Evolutionary conservation across 2,113 vertebrate species (phyloP).

Genomic region (Cochlearius cochlearius): DNA sequence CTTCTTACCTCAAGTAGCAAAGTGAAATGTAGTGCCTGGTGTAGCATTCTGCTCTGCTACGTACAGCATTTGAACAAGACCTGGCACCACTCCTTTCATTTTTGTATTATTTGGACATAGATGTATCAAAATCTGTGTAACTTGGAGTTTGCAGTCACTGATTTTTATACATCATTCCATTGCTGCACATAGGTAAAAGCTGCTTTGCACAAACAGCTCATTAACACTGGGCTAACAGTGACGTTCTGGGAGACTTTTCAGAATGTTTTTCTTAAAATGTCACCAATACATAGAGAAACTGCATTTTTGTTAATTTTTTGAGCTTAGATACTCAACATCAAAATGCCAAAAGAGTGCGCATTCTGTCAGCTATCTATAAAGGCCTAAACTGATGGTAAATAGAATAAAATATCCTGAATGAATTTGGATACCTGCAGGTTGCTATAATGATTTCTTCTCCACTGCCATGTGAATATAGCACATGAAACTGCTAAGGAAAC

Average conservation of each 20-base stretch:
- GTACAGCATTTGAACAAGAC: background rate
- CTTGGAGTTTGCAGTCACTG: background rate
- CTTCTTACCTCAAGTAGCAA: slow-evolving; percentile 59
- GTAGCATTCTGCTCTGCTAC: background rate
- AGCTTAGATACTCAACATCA: background rate
- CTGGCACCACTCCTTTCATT: background rate
- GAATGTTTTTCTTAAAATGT: background rate
- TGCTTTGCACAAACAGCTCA: slow-evolving; percentile 15
- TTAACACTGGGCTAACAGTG: background rate
- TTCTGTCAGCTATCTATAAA: background rate
- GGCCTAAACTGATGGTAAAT: background rate
- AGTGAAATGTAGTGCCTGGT: background rate
- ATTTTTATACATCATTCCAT: background rate
- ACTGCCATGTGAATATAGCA: background rate
- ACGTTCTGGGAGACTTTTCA: background rate
- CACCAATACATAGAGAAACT: background rate
- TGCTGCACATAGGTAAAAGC: background rate
- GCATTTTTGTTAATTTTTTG: background rate
- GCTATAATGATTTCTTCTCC: background rate
- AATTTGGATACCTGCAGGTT: background rate
- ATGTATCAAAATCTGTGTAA: background rate
- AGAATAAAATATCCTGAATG: background rate
- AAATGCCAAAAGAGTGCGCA: background rate
- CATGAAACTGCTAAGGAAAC: background rate
- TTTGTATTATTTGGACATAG: background rate